Base-by-base conservation (phyloP, 2,797 vertebrate species). In the Parambassis ranga region DNA sequence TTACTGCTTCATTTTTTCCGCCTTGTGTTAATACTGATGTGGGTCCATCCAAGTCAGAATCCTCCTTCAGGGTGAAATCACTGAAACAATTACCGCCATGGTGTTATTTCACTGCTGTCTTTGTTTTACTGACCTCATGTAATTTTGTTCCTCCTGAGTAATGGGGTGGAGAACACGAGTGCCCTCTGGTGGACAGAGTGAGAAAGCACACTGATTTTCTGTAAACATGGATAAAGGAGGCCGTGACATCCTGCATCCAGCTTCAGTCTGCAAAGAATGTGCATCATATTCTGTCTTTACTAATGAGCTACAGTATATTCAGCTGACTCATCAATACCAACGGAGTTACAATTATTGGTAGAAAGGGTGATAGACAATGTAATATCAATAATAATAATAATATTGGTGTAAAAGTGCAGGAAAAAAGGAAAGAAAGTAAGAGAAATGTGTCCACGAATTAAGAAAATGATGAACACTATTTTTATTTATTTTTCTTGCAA, bases 121-220 rank as follows among this genome's bases (percentile, higher is more conserved):
- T 5, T 19, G 22, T 16, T 27, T 26, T 26, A 52, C 7, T 37
- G 37, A 28, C 22, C 28, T 36, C 19, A 16, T 16, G 4, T 10
- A 18, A 32, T 35, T 49, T 53, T 36, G 35, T 38, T 8, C 10
- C 4, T 27, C 36, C 31, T 7, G 24, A n/a, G 11, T 18, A 26
- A 5, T 10, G 14, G 30, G 9, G 50, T n/a, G n/a, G 28, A 38
- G 64, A 56, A 9, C 42, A 32, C 4, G 2, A 36, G 42, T 65
- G 50, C 61, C 62, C 42, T 31, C 65, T 71, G 3, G 35, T 62
- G 65, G 75, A 59, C 13, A 43, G 59, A 61, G 20, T 5, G 13
- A 1, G 10, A 27, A 13, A 15, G 10, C 2, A 44, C 27, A 18
- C 3, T 26, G 4, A 39, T 42, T 56, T 33, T 39, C 20, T 19